These are phyloP conservation scores for Sebastes ruberrimus DNA, from an alignment of 2,797 vertebrate species.

Conservation along the genomic window DNA sequence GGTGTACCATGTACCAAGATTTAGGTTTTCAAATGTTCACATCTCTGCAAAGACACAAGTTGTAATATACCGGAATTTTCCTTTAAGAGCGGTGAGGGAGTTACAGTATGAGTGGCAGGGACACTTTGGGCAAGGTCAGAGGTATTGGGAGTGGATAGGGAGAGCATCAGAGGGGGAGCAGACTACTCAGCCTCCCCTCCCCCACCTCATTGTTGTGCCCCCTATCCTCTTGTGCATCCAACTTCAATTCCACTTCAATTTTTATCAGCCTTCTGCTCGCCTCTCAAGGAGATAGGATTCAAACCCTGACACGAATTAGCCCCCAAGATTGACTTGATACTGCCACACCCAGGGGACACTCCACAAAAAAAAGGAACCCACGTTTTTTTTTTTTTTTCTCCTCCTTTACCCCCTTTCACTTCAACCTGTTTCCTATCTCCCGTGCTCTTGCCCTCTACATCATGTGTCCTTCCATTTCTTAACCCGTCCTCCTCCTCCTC, in stretches of 20 bases:
- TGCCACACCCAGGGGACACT: constrained; percentile 86
- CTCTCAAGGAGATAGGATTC: constrained; percentile 94
- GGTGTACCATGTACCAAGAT: neutral
- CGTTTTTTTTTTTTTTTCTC: constrained; percentile 14
- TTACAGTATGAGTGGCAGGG: constrained; percentile 81
- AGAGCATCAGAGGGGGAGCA: constrained; percentile 32
- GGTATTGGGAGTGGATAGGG: constrained; percentile 67
- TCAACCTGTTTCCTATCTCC: constrained; percentile 56
- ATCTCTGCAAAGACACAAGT: neutral
- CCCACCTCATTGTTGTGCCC: constrained; percentile 82
- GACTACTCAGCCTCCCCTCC: constrained; percentile 72
- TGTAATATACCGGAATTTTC: neutral
- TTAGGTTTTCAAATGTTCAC: neutral
- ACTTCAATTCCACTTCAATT: constrained; percentile 99
- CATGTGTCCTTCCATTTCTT: constrained; percentile 56
- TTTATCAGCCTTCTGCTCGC: constrained; percentile 94
- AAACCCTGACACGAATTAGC: constrained; percentile 96
- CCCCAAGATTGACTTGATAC: constrained; percentile 93
- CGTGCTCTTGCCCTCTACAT: constrained; percentile 64
- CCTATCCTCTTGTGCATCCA: constrained; percentile 90
- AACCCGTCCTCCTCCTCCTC: constrained; percentile 28
- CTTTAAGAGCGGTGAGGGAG: constrained; percentile 19
- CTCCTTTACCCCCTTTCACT: constrained; percentile 29
- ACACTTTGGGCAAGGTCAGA: constrained; percentile 88
- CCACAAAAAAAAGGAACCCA: constrained; percentile 77